Evolutionary conservation across 2,888 invertebrate genomes (phyloP).

Genomic region (Monoplex corrugatus): DNA sequence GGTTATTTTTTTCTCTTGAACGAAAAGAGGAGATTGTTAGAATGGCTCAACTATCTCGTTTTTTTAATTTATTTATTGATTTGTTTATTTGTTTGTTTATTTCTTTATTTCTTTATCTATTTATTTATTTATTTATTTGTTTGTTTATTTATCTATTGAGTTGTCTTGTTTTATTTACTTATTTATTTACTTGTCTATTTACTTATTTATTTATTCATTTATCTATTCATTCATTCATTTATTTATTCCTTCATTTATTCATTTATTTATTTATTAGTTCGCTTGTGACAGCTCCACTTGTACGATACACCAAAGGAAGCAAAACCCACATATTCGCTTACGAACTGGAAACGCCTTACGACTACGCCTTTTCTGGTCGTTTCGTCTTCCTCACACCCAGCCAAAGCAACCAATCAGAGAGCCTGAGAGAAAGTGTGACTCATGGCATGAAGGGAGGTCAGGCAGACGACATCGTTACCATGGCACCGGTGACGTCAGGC

Average conservation of each 20-base stretch:
- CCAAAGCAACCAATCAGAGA: background rate
- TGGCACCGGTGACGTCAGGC: constrained; percentile 21
- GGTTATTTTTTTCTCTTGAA: too few relatives aligned
- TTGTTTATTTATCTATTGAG: background rate
- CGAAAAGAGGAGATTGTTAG: too few relatives aligned
- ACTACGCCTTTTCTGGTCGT: background rate
- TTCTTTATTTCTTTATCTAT: background rate
- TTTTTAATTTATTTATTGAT: background rate
- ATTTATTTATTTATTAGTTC: too few relatives aligned
- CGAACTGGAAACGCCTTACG: background rate
- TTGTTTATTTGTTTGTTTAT: background rate
- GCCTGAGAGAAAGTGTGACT: background rate
- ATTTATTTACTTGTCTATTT: background rate
- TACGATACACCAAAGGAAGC: background rate
- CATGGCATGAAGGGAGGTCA: background rate
- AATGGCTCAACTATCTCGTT: too few relatives aligned
- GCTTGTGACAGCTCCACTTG: background rate
- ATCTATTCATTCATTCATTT: too few relatives aligned
- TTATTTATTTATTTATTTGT: background rate
- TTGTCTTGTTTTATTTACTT: background rate
- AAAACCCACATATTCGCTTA: background rate
- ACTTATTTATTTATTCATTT: too few relatives aligned
- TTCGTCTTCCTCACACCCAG: background rate
- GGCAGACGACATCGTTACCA: background rate
- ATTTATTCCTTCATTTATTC: too few relatives aligned